phyloP scores from a whole-genome alignment of 2,888 invertebrate species.

The Acrobeloides nanus region DNA sequence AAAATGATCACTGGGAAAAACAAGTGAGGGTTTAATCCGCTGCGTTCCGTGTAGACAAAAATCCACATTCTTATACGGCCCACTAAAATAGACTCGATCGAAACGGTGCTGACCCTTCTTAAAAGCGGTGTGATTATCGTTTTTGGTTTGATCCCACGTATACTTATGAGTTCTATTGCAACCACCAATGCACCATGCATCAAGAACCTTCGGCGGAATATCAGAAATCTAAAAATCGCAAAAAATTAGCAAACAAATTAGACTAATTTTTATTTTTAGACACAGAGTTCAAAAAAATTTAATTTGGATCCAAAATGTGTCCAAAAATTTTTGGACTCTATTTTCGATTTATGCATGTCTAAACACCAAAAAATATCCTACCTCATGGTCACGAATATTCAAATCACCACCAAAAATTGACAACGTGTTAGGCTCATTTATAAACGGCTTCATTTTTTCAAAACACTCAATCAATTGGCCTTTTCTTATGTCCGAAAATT shows the following conservation, averaged over 20 bases:
- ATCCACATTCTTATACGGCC: slow-evolving; percentile 29
- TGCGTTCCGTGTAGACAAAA: slow-evolving; percentile 40
- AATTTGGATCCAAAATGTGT: too few species aligned
- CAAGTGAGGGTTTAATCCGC: slow-evolving; percentile 32
- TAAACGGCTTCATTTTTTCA: slow-evolving; percentile 23
- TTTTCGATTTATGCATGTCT: too few species aligned
- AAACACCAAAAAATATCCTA: slow-evolving; percentile 35
- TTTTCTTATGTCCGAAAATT: slow-evolving; percentile 56
- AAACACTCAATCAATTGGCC: slow-evolving; percentile 54
- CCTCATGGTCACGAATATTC: slow-evolving; percentile 63
- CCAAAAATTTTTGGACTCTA: too few species aligned
- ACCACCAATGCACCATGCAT: slow-evolving; percentile 60
- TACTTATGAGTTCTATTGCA: slow-evolving; percentile 58
- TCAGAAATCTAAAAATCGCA: slow-evolving; percentile 15
- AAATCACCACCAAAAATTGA: slow-evolving; percentile 63
- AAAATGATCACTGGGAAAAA: slow-evolving; percentile 50
- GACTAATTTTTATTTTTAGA: too few species aligned
- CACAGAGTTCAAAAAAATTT: too few species aligned
- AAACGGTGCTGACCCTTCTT: slow-evolving; percentile 56
- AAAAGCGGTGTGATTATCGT: slow-evolving; percentile 58
- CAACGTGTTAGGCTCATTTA: slow-evolving; percentile 33
- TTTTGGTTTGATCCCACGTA: slow-evolving; percentile 62
- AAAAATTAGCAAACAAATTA: slow-evolving; percentile 3
- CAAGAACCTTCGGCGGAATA: slow-evolving; percentile 53
- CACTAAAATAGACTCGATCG: slow-evolving; percentile 55